Base-by-base conservation (phyloP, 2,888 invertebrate species). In the Drosophila prostipennis region DNA sequence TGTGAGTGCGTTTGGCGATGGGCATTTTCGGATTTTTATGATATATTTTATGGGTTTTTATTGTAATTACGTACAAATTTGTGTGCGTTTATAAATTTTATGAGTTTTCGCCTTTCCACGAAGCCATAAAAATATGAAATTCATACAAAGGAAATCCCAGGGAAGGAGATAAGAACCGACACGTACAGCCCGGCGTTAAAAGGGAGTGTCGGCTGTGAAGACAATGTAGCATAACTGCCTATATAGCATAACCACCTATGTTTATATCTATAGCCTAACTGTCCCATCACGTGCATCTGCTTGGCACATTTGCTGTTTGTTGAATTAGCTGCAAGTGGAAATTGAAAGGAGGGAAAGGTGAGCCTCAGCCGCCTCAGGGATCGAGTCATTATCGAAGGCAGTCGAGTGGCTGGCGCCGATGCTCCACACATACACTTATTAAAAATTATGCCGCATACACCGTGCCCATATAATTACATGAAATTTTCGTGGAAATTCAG, bases 31-130 rank as follows among this genome's bases (percentile, higher is more conserved):
- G 63, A 49, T 55, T 77, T 87, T 85, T 76, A 86, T 76, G 84
- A 80, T 61, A 69, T 59, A 73, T 78, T 85, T 86, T 89, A 87
- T 86, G 65, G 69, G 70, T 74, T 87, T 86, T 83, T 89, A 86
- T 86, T 89, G 72, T 87, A 89, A 85, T 85, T 89, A 89, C 73
- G 55, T 73, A 87, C 83, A 87, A 85, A 89, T 81, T 78, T 82
- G 71, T 74, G 78, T 76, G 86, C 69, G 70, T 68, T 73, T 70
- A 67, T 77, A 77, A 58, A 77, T 77, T 77, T 80, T 73, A 68
- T 59, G 74, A 58, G 52, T 58, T 46, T 54, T 64, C 52, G 53
- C 69, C 60, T 72, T 87, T 88, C 89, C 68, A 77, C 79, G 89
- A 84, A 84, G 58, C 49, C 73, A 87, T 84, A 87, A 84, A 89